Percentiles rank a stretch among this genome's conserved stretches.
Conservation (phyloP, 2,797 vertebrate species). For the Phalloptychus januarius region DNA sequence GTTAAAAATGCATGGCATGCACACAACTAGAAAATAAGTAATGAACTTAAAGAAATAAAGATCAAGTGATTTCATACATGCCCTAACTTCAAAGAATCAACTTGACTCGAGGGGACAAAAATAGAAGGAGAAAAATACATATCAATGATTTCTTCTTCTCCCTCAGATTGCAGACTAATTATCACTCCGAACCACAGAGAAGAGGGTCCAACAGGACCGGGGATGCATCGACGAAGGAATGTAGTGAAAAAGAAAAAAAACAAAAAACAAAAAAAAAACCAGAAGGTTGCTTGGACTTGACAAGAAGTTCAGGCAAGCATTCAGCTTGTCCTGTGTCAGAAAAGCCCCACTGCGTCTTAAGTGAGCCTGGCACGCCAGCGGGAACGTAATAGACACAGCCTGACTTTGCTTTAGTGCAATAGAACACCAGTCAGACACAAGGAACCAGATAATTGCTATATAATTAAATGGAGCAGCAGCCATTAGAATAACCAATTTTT, state of each 20-base stretch:
- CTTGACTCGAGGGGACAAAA: conserved; percentile 80
- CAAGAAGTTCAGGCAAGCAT: conserved; percentile 46
- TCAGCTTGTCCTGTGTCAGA: conserved; percentile 31
- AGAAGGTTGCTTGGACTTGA: conserved; percentile 48
- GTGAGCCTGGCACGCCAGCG: conserved; percentile 49
- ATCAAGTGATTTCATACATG: conserved; percentile 96
- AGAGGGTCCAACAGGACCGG: conserved; percentile 33
- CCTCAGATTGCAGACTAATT: conserved; percentile 71
- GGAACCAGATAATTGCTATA: conserved; percentile 80
- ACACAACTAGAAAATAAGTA: conserved; percentile 94
- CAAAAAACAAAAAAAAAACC: neutral
- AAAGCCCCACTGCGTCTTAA: conserved; percentile 18
- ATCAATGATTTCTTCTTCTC: conserved; percentile 68
- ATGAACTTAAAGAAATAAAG: conserved; percentile 92
- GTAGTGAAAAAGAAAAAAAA: neutral
- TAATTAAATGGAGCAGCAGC: conserved; percentile 79
- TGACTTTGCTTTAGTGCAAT: conserved; percentile 62
- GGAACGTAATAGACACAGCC: conserved; percentile 62
- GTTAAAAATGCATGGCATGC: conserved; percentile 99
- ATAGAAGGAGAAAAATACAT: conserved; percentile 72
- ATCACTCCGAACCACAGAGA: conserved; percentile 41
- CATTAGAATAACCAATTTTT: conserved; percentile 72
- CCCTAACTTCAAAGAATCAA: conserved; percentile 92
- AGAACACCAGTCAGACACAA: conserved; percentile 68
- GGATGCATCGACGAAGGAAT: conserved; percentile 34